Evolutionary conservation across 2,888 invertebrate species (phyloP), one percentile per base, ranked within the genome.

Genomic region (Tetragnatha montana): DNA sequence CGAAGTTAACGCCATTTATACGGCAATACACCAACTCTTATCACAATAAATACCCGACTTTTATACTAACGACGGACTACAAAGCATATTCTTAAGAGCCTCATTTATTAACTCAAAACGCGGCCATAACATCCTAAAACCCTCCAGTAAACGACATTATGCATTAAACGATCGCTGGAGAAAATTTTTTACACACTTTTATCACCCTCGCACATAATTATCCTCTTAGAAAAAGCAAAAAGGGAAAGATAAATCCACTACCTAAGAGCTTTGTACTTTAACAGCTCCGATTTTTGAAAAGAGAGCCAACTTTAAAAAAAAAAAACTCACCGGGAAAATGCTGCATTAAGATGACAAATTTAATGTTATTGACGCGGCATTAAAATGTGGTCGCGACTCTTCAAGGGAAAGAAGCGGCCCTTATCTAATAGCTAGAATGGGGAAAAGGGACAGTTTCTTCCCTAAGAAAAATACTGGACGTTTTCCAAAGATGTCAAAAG

Each of bases 321-420:
- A 35, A 35, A 35, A 22, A 74, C 35, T 17, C 68, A n/a, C 10
- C 17, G 17, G n/a, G 21, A n/a, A 8, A 51, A 74, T n/a, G 22
- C 50, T 1, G 12, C 6, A 21, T 22, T 74, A 60, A 82, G 74
- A 47, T 68, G 74, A 19, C 73, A 74, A 51, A 71, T 68, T 74
- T 19, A 82, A 74, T 35, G 82, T 68, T 82, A 74, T 74, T 60
- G 82, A 74, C 17, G 60, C 82, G 0, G 22, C 81, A 82, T 82
- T 74, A 82, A 74, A 51, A 70, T 17, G 51, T 35, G 73, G 51
- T 10, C 8, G 73, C 35, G 2, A 70, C 35, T 70, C 73, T 47
- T 81, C 51, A 22, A 0, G n/a, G 17, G 1, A 4, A 35, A 51
- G 35, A 12, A 74, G 35, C 35, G 60, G 35, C 21, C 60, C 74